Evolutionary conservation across 2,888 invertebrate genomes (phyloP), one percentile per base, ranked within the genome.

Genomic region (Hoplodrina blanda): DNA sequence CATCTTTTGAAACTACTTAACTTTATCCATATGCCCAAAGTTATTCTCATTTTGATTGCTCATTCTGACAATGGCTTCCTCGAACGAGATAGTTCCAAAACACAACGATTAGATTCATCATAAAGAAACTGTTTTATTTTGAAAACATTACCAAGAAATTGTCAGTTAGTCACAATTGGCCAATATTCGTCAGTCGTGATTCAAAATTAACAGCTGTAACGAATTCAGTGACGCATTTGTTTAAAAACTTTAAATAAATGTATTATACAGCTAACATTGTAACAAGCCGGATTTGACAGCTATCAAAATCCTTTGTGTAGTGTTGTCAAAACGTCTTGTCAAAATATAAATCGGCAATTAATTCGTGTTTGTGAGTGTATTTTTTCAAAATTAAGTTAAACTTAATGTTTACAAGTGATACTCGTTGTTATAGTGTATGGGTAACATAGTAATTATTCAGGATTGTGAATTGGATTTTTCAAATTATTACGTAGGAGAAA

Each of bases 61-160:
- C 17, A 59, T 50, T 50, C 41, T 15, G 15, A 13, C 33, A 49
- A 11, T 44, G 33, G 6, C 4, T 74, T 77, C 60, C 13, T 20
- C 33, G 65, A 65, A 68, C 4, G 13, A 65, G 52, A 73, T 69
- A 60, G 17, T 41, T 33, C 20, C 11, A 37, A 60, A 60, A 54
- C 10, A 19, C 20, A 7, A 37, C 20, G 77, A 77, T 78, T 61
- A 69, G 44, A 75, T 78, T 68, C 62, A 41, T 69, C 54, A 53
- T 19, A 19, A 54, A 62, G 37, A 44, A 55, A 56, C 56, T 15
- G 46, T 70, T 60, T 66, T 69, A 78, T 77, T 76, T 69, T 62
- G 20, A 80, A 68, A 77, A 82, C 78, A 76, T 77, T 83, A 82
- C 78, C 30, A 3, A 73, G 83, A 82, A 83, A 57, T 53, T 50